Base-by-base conservation (phyloP, 2,113 vertebrate species). In the Genyomyrus donnyi region DNA sequence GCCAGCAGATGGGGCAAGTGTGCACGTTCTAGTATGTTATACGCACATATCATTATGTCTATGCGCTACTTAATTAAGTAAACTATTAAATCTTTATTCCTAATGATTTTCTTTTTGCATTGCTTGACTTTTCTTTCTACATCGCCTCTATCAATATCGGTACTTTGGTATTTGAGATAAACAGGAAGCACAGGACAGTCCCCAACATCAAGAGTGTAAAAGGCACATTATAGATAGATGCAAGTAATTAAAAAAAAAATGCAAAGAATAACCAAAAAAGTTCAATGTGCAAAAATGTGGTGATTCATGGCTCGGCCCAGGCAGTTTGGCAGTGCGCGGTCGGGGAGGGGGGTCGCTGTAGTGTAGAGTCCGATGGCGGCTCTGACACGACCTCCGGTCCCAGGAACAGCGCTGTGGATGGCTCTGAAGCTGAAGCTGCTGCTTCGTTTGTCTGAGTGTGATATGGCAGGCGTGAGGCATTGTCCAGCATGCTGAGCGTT, bases 1-100 rank as follows among this genome's bases (percentile, higher is more conserved):
- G 85, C 94, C 95, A 95, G 93, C 93, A 96, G 96, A 92, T 94
- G 93, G 93, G 21, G 92, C 89, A 92, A 91, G 89, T 74, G 53
- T 87, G 35, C 11, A 56, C 15, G 19, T 87, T 31, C 9, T 52
- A 45, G 15, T 58, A n/a, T n/a, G 42, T 45, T 31, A 15, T n/a
- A 49, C 45, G 13, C 58, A 48, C n/a, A 70, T 49, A 5, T 10
- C 5, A 48, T 9, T 17, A 42, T 24, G 49, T n/a, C 19, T 85
- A 45, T 9, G 11, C 35, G 21, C 17, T 27, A 9, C 24, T 27
- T 53, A 35, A 62, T 27, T 87, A 56, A 66, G 24, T 11, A 66
- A 66, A 11, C 58, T 66, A 66, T 62, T 27, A 66, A 66, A 66
- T 66, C 58, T n/a, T 66, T 66, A 66, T n/a, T 66, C 58, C 58